Evolutionary conservation across 2,797 vertebrate genomes (phyloP), one percentile per base, ranked within the genome.

Genomic region (Acanthurus leucopareius): DNA sequence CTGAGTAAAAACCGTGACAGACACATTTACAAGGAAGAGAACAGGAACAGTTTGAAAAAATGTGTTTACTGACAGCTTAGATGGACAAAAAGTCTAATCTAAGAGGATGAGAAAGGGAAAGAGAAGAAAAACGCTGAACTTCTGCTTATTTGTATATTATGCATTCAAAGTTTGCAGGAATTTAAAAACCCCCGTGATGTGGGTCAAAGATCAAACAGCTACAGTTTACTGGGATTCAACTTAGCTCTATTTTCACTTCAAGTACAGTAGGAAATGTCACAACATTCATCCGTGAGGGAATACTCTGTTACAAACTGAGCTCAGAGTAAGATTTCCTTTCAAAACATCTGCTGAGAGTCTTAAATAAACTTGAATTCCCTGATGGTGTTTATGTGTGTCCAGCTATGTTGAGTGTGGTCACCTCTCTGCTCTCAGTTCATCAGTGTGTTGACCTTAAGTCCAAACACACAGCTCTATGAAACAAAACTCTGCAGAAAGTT

Each of bases 401-500:
- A 56, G 51, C 11, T 74, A 5, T 47, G 10, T 40, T 4, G 6
- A 83, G 45, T 48, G 51, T 38, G 66, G 79, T 54, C 78, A 45
- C 48, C 47, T 60, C 8, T 63, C 58, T 32, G 45, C 49, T 42
- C 35, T 0, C 15, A 74, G 61, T 57, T 85, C 59, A 75, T 14
- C 59, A 40, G 40, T 68, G 70, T 71, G 49, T 10, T 81, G 28
- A 22, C 75, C 54, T 65, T 44, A 62, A 73, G 73, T 79, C 57
- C 44, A 74, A 79, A 64, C 58, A 77, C 60, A 65, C 75, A 83
- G 80, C 76, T 82, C 72, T 15, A 45, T 28, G 8, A 83, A 73
- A 78, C 73, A 40, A 85, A 76, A 77, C 48, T 73, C 48, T 73
- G 71, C n/a, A 75, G 71, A 56, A 73, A 69, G 25, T 51, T 35